Conservation (phyloP, 2,888 invertebrate species). For the Stramonita haemastoma region DNA sequence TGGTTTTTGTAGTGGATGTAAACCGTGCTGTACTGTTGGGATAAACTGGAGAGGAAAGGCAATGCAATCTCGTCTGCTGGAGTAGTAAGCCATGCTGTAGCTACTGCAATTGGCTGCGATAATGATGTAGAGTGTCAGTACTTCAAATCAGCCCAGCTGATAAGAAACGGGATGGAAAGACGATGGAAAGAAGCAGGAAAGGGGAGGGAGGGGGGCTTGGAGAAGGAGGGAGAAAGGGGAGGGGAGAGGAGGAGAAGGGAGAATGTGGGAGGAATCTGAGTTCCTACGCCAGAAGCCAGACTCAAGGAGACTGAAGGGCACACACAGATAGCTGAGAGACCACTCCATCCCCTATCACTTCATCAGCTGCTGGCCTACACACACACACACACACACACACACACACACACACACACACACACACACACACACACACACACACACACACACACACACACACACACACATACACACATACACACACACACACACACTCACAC, state of each 20-base stretch:
- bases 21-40: too few relatives aligned
- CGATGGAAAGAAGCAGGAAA: background rate
- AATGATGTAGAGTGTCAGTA: too few relatives aligned
- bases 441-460: slow-evolving; percentile 1
- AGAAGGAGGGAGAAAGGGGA: background rate
- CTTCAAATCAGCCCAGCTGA: background rate
- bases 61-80: too few relatives aligned
- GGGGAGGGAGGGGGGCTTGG: background rate
- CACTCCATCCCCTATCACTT: too few relatives aligned
- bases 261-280: background rate
- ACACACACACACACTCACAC: too few relatives aligned
- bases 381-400: background rate
- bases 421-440: slow-evolving; percentile 26
- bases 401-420: slow-evolving; percentile 13
- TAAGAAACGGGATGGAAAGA: background rate
- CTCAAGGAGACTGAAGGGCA: background rate
- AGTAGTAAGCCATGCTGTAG: too few relatives aligned
- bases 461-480: background rate
- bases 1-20: too few relatives aligned
- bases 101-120: too few relatives aligned
- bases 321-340: background rate
- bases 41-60: too few relatives aligned
- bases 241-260: background rate
- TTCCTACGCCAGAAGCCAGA: background rate
- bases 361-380: background rate